Base-by-base conservation (phyloP, 1,140 invertebrate species). In the Himalopsyche phryganea region DNA sequence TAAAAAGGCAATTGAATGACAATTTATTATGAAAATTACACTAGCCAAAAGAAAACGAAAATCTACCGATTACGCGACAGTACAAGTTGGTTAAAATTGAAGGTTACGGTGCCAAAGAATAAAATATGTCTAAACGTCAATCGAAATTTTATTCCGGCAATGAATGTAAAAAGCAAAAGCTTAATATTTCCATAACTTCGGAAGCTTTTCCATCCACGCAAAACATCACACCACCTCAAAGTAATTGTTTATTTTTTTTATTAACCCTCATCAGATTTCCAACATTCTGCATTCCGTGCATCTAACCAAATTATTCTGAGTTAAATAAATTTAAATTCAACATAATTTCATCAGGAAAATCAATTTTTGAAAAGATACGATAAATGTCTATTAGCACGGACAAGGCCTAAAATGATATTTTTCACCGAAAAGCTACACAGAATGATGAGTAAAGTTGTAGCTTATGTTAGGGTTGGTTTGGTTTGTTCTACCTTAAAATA, bases 101-200 rank as follows among this genome's bases (percentile, higher is more conserved):
- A 28, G 23, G 23, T 28, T 28, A 9, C 23, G 23, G 9, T 28
- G 9, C 23, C 3, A 28, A 28, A 28, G 9, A 3, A 28, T 45
- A 15, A 3, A 48, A 20, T 41, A 56, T 56, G 53, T 56, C 46
- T 17, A 56, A 56, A 56, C 53, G 53, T 13, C 46, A 56, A 15
- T 33, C 17, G 13, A 45, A 28, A 40, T 35, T 7, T 3, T 32
- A 38, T 11, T 23, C 36, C 1, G 38, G 23, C 20, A 40, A 40
- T 40, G 20, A 56, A 38, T 1, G 9, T 17, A 56, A 56, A 40
- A 56, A 49, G 36, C 45, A 32, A 3, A 56, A 56, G 15, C 36
- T 56, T 14, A 20, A 41, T 48, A 23, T 41, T 0, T 20, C 18
- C 15, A 19, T 33, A 3, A 18, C 19, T 48, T 48, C 45, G 7